Base-by-base conservation (phyloP, 2,797 vertebrate genomes). In the Sebastes paucispinis region DNA sequence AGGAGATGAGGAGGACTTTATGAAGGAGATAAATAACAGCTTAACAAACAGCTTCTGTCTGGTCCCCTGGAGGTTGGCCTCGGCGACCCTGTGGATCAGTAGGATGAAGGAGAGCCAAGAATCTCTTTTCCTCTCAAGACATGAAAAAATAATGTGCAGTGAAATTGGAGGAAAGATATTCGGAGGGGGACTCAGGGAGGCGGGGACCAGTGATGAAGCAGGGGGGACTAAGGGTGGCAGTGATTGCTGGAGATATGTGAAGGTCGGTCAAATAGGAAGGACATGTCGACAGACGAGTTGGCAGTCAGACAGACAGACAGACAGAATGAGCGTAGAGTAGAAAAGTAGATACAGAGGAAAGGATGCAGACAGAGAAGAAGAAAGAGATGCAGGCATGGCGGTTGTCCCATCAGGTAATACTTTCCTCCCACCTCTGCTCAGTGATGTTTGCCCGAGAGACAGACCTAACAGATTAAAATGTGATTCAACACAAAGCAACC, bases 11-110 rank as follows among this genome's bases (percentile, higher is more conserved):
- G 87, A 92, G 88, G 82, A 89, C 89, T 94, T 93, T 92, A 94
- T 93, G 93, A 91, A 92, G 87, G 88, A 93, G 93, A 95, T 94
- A 94, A 95, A 95, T 93, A 94, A 94, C 87, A 79, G 89, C 87
- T 92, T 94, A 93, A 93, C 91, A 93, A 95, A 95, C 92, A 90
- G 89, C 91, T 85, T 84, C 76, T 78, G 83, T 86, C 87, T 88
- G 79, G 87, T 83, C 87, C 90, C 93, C 89, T 79, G 83, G 90
- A 93, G 90, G 88, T 87, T 74, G 82, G 90, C 87, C 82, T 54
- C 32, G 1, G 82, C 24, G 83, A 93, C 92, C 90, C 90, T 70
- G 85, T 29, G 87, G 88, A 89, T 91, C 89, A 84, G 88, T 39
- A 36, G 78, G 79, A 90, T 91, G 91, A 90, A 91, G 87, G 90